These are phyloP conservation scores for Pherbina coryleti DNA, from an alignment of 2,888 invertebrate genomes.

Conservation along the genomic window DNA sequence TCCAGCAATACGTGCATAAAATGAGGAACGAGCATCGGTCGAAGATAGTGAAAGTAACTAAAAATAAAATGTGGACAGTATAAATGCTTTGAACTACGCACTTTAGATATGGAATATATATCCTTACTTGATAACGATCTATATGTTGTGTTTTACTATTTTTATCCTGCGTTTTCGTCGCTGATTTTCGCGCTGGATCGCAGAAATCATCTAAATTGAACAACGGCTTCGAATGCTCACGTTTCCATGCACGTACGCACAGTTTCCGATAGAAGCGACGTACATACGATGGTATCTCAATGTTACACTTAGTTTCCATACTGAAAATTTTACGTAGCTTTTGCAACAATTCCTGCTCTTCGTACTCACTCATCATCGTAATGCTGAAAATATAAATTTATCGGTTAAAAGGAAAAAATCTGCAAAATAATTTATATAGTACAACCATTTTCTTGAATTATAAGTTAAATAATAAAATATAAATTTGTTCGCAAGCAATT, in stretches of 20 bases:
- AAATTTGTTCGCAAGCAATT: too few relatives aligned
- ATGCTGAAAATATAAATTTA: slow-evolving; percentile 48
- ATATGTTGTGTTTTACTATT: slow-evolving; percentile 56
- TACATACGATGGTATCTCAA: slow-evolving; percentile 62
- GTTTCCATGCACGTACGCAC: slow-evolving; percentile 72
- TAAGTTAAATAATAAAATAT: too few relatives aligned
- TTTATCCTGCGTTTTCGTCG: slow-evolving; percentile 17
- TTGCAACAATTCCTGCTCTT: slow-evolving; percentile 63
- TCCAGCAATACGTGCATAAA: slow-evolving; percentile 72
- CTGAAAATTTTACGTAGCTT: slow-evolving; percentile 60
- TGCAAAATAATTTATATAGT: too few relatives aligned
- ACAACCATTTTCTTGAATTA: too few relatives aligned
- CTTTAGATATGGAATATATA: neutral
- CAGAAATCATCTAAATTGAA: slow-evolving; percentile 73
- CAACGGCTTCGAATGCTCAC: slow-evolving; percentile 72
- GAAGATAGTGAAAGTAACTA: slow-evolving; percentile 58
- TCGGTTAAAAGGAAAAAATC: too few relatives aligned
- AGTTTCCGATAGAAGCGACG: slow-evolving; percentile 74
- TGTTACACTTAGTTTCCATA: slow-evolving; percentile 54
- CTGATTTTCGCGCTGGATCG: slow-evolving; percentile 34
- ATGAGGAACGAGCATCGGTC: slow-evolving; percentile 56
- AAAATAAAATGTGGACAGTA: slow-evolving; percentile 2
- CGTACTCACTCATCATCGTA: slow-evolving; percentile 62
- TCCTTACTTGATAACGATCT: slow-evolving; percentile 64
- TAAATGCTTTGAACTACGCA: neutral